Conservation (phyloP, 2,797 vertebrate genomes). For the Microcaecilia unicolor region DNA sequence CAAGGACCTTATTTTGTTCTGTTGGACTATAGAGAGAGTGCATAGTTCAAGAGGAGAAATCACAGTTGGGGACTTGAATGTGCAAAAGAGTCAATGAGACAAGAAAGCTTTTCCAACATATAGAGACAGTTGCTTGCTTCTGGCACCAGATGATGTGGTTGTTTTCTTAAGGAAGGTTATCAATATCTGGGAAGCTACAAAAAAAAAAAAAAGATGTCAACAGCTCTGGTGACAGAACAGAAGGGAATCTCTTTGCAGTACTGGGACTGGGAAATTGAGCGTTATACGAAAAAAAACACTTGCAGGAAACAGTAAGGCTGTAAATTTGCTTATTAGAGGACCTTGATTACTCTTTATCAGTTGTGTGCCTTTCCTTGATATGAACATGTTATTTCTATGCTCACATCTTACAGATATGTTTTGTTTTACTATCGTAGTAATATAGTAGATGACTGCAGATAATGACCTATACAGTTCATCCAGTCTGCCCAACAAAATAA, state of each 20-base stretch:
- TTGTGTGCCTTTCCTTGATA: too few relatives aligned
- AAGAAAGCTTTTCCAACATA: too few relatives aligned
- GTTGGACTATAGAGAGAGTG: not conserved
- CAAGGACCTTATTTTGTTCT: conserved; percentile 35
- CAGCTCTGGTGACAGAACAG: not conserved
- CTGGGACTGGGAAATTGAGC: not conserved
- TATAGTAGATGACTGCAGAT: too few relatives aligned
- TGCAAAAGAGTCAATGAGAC: not conserved
- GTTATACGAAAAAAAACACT: not conserved
- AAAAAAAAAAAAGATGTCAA: not conserved
- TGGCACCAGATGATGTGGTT: not conserved
- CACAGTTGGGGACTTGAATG: not conserved
- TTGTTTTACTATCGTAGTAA: too few relatives aligned
- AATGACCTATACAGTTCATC: too few relatives aligned
- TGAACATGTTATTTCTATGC: too few relatives aligned
- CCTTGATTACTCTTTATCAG: not conserved
- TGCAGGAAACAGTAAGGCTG: not conserved
- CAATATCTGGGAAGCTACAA: not conserved
- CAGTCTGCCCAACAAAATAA: too few relatives aligned
- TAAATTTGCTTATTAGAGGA: not conserved
- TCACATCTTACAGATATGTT: too few relatives aligned
- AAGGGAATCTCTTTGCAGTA: not conserved
- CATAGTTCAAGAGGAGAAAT: not conserved
- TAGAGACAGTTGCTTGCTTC: too few relatives aligned
- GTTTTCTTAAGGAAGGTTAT: not conserved